phyloP scores from a whole-genome alignment of 2,113 vertebrate species.

The Sterna hirundo region DNA sequence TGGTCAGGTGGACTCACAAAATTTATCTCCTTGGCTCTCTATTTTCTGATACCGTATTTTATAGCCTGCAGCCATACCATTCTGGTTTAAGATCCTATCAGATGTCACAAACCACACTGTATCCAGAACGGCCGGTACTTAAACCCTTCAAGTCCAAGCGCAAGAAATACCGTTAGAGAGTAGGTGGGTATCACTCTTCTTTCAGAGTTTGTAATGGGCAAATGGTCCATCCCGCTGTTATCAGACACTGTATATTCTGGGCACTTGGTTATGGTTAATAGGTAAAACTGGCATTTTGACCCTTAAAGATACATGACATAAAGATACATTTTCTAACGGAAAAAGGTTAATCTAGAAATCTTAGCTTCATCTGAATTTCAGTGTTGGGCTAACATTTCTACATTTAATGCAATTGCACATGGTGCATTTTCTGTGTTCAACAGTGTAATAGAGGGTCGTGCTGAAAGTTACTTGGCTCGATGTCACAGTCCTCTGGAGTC shows the following conservation, averaged over 20 bases:
- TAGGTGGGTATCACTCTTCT: neutral
- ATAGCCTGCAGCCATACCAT: neutral
- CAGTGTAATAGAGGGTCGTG: rapidly evolving
- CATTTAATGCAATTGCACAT: neutral
- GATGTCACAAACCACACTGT: slow-evolving; percentile 4
- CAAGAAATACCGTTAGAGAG: neutral
- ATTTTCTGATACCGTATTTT: slow-evolving; percentile 30
- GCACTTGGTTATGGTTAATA: neutral
- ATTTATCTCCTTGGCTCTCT: slow-evolving; percentile 36
- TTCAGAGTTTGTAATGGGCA: neutral
- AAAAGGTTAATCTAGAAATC: neutral
- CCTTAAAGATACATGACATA: neutral
- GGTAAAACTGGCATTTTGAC: neutral
- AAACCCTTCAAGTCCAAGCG: neutral
- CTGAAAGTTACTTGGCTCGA: neutral
- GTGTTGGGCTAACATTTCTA: neutral
- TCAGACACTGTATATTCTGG: neutral
- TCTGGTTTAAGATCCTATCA: slow-evolving; percentile 48
- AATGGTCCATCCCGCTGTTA: neutral
- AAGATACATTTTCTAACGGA: neutral
- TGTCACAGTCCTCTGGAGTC: neutral
- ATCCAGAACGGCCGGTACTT: neutral
- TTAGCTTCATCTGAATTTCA: neutral
- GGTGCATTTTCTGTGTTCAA: neutral
- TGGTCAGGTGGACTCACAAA: slow-evolving; percentile 18